These are phyloP conservation scores for Siphamia tubifer DNA, from an alignment of 2,113 vertebrate genomes.

Conservation along the genomic window DNA sequence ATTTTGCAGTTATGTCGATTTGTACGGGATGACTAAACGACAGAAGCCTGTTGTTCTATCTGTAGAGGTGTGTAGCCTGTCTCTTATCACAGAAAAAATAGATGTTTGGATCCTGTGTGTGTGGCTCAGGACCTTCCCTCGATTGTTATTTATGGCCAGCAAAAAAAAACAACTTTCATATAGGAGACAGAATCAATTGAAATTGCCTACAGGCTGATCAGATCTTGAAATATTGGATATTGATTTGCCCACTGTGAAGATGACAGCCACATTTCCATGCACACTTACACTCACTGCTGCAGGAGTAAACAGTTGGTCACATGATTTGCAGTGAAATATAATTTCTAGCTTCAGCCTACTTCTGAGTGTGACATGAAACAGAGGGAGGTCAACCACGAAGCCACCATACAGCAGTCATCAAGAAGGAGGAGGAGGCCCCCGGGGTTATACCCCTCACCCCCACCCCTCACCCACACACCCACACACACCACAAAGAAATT, in stretches of 20 bases:
- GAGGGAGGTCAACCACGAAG: slow-evolving; percentile 42
- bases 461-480: slow-evolving; percentile 10
- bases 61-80: background rate
- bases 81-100: too few species aligned
- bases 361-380: slow-evolving; percentile 12
- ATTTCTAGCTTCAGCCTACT: slow-evolving; percentile 16
- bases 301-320: slow-evolving; percentile 56
- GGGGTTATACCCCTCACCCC: slow-evolving; percentile 32
- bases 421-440: slow-evolving; percentile 33
- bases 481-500: slow-evolving; percentile 55
- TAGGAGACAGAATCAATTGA: slow-evolving; percentile 51
- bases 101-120: background rate
- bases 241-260: slow-evolving; percentile 67
- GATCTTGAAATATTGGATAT: slow-evolving; percentile 63
- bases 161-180: slow-evolving; percentile 34
- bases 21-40: background rate
- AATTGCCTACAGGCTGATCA: slow-evolving; percentile 59
- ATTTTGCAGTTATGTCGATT: slow-evolving; percentile 13
- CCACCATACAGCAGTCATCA: slow-evolving; percentile 5
- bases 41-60: background rate
- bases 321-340: slow-evolving; percentile 21
- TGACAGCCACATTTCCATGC: slow-evolving; percentile 64
- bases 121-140: slow-evolving; percentile 13
- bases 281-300: slow-evolving; percentile 10
- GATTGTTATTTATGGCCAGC: slow-evolving; percentile 77